Percentiles rank a stretch among this genome's conserved stretches.
Conservation (phyloP, 2,888 invertebrate species). For the Crocallis elinguaria region DNA sequence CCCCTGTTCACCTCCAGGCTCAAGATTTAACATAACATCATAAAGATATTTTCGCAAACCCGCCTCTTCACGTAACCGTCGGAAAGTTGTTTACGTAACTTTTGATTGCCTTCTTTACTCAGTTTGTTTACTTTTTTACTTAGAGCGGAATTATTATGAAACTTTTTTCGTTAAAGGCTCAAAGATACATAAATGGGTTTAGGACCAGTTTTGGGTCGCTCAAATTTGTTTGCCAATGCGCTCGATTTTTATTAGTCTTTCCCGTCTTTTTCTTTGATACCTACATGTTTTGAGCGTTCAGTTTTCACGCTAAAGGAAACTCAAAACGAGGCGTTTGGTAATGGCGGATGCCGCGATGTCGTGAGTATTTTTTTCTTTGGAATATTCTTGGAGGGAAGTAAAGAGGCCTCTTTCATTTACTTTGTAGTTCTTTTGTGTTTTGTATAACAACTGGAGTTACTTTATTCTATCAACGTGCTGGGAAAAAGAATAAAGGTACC, state of each 20-base stretch:
- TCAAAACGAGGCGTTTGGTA: constrained; percentile 19
- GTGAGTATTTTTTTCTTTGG: constrained; percentile 1
- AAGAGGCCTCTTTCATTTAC: constrained; percentile 16
- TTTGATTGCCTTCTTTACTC: constrained; percentile 79
- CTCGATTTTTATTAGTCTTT: constrained; percentile 53
- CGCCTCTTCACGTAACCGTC: constrained; percentile 64
- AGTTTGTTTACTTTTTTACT: constrained; percentile 78
- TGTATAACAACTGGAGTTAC: constrained; percentile 2
- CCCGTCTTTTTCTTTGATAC: constrained; percentile 32
- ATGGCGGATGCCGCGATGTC: constrained; percentile 6
- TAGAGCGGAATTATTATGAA: constrained; percentile 74
- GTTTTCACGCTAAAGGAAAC: constrained; percentile 26
- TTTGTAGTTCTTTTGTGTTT: constrained; percentile 22
- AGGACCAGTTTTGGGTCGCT: constrained; percentile 55
- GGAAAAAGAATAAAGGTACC: background rate
- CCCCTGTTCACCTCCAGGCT: constrained; percentile 47
- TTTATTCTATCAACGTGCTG: constrained; percentile 3
- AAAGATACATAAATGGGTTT: constrained; percentile 75
- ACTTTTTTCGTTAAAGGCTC: constrained; percentile 78
- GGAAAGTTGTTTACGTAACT: constrained; percentile 78
- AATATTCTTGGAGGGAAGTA: constrained; percentile 1
- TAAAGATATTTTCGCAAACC: constrained; percentile 52
- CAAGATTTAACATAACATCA: constrained; percentile 61
- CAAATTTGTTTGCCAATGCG: constrained; percentile 60
- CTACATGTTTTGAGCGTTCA: constrained; percentile 31